Conservation (phyloP, 1,140 invertebrate genomes). For the Lordiphosa mommai region DNA sequence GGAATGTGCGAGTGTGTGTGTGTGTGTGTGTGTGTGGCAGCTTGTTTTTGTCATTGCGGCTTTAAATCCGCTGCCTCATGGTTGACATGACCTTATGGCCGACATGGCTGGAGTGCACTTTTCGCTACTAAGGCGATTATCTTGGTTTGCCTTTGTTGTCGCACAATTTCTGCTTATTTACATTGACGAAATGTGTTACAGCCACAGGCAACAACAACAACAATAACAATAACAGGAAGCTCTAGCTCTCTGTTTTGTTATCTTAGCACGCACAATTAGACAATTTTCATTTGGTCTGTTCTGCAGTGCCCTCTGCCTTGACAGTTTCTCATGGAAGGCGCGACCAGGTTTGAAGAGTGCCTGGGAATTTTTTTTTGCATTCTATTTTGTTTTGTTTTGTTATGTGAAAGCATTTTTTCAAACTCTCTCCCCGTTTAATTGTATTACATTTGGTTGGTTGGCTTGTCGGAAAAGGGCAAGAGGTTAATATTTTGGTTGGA, state of each 20-base stretch:
- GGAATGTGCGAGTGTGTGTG: conserved; percentile 11
- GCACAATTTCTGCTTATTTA: conserved; percentile 62
- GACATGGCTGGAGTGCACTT: conserved; percentile 56
- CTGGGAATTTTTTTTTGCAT: conserved; percentile 32
- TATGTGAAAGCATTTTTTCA: conserved; percentile 56
- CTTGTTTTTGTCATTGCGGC: conserved; percentile 74
- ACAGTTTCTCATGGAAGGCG: conserved; percentile 53
- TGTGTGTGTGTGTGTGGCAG: conserved; percentile 42
- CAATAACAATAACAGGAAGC: conserved; percentile 72
- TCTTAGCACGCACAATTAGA: conserved; percentile 78
- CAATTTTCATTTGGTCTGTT: conserved; percentile 61
- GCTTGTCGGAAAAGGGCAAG: too few species aligned
- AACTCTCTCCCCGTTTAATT: conserved; percentile 37
- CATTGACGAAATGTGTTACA: conserved; percentile 69
- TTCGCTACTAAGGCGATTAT: conserved; percentile 72
- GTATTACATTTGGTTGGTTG: conserved; percentile 36
- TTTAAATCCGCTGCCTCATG: conserved; percentile 42
- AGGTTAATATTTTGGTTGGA: too few species aligned
- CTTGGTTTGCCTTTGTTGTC: conserved; percentile 44
- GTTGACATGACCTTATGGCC: conserved; percentile 34
- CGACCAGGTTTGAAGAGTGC: background rate
- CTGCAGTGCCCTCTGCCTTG: conserved; percentile 15
- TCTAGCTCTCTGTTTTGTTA: conserved; percentile 58
- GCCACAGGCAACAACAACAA: conserved; percentile 22
- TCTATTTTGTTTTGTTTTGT: conserved; percentile 6